Evolutionary conservation across 2,888 invertebrate species (phyloP), one percentile per base, ranked within the genome.

Genomic region (Microplitis manilae): DNA sequence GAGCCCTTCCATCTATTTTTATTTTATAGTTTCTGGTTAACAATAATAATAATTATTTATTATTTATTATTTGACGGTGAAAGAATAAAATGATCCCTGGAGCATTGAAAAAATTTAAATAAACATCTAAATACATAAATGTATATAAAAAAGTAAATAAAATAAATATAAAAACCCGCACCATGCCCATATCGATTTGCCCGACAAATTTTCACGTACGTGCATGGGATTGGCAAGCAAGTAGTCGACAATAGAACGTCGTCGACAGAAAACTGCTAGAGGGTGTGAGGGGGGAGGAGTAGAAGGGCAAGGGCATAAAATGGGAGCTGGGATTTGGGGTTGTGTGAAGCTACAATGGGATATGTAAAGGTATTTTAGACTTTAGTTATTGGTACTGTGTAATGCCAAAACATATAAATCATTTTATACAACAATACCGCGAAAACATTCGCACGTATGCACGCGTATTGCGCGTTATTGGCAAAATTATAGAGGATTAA

Each of bases 131-230:
- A 9, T 59, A 59, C 13, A n/a, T 30, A 30, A 30, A 30, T 30
- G 13, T 59, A 13, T 0, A n/a, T 13, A n/a, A n/a, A 59, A 13
- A 9, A 59, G 59, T 59, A 59, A n/a, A 59, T 13, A 59, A 59
- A 59, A n/a, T 13, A 59, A 59, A 59, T 59, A 59, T 59, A n/a
- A 59, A 59, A 59, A 59, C 13, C 59, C n/a, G 59, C 15, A 17
- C 41, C 15, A 50, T 68, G 6, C 13, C 13, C 30, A 60, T 81
- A 80, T 81, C 78, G 81, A 80, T 80, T 81, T 79, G 78, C 73
- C 64, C 75, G 79, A 79, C 78, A 78, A 80, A 80, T 80, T 80
- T 81, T 76, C 73, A 68, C 71, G 68, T 77, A 79, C 77, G 79
- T 79, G 80, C 72, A 64, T 40, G 50, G 79, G 73, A 77, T 80